Evolutionary conservation across 1,140 invertebrate species (phyloP), one percentile per base, ranked within the genome.

Genomic region (Musca vetustissima): DNA sequence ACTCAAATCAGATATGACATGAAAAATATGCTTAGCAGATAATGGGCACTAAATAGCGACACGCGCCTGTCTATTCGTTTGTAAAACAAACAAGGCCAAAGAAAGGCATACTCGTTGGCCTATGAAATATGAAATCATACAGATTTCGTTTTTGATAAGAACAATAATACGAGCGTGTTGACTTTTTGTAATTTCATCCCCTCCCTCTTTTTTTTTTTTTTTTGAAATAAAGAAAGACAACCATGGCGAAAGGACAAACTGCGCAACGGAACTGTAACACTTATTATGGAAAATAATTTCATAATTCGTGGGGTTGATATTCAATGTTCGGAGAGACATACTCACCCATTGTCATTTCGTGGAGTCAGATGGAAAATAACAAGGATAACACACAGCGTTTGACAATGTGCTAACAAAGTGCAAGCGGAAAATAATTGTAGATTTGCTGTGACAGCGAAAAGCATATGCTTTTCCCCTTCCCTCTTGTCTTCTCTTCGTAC

Each of bases 361-460:
- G 32, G 36, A 36, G 13, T 43, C 57, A 61, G 32, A 17, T 43
- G 36, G 36, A 43, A 43, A 43, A 43, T 43, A 43, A 13, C 36
- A 43, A 8, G 6, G 36, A 6, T 7, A 43, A 2, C 17, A 61
- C 57, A 61, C 32, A 61, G 36, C n/a, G 19, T 43, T 47, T 50
- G 70, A 77, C 73, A 78, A 78, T 70, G 76, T 76, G 76, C 64
- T 71, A 76, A 76, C 74, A 70, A 71, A 65, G 28, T 67, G 65
- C 65, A 52, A 67, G 48, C 64, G 64, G 64, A 65, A 65, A 65
- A 65, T 50, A 7, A 48, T 65, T 50, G 43, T 49, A 15, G 22
- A 53, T 17, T 59, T 61, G 14, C 13, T 43, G n/a, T 61, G 28
- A 61, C 28, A 36, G 28, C 28, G 17, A 50, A 50, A n/a, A 65